Percentiles rank a stretch among this genome's conserved stretches.
Evolutionary conservation across 2,113 vertebrate species (phyloP).

Genomic region (Microcebus jonahi): DNA sequence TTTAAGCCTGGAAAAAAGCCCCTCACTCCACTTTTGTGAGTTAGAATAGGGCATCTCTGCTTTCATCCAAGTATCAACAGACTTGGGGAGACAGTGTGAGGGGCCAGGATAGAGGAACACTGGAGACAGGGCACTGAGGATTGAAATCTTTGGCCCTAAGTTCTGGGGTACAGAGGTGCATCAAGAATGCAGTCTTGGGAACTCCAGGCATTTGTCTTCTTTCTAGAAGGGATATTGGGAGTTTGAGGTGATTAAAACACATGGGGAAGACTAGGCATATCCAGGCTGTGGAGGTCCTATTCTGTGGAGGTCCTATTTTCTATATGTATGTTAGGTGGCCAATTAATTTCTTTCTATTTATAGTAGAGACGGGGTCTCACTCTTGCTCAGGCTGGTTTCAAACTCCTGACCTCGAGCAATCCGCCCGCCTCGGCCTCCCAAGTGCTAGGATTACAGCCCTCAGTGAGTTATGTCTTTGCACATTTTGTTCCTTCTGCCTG

Average conservation of each 20-base stretch:
- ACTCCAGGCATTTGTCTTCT: not conserved
- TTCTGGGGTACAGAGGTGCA: no score
- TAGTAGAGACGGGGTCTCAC: no score
- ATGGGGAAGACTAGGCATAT: not conserved
- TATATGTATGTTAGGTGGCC: no score
- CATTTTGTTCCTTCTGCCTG: slow-evolving; percentile 1
- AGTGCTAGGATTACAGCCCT: no score
- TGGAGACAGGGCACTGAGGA: not conserved
- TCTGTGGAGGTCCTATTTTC: not conserved
- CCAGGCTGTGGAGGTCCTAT: not conserved
- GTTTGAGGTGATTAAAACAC: not conserved
- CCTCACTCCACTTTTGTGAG: not conserved
- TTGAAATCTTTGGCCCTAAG: not conserved
- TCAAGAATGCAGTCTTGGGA: not conserved
- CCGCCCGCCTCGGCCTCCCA: no score
- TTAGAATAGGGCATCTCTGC: not conserved
- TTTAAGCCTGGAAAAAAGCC: not conserved
- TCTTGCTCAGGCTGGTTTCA: no score
- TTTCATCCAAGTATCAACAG: not conserved
- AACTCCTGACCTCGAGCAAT: no score
- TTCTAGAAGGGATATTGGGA: not conserved
- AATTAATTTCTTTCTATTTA: no score
- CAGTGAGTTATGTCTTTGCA: not conserved
- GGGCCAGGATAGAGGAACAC: not conserved
- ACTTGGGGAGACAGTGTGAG: not conserved